Base-by-base conservation (phyloP, 64 coral and sea anemone genomes). In the Porites australiensis region DNA sequence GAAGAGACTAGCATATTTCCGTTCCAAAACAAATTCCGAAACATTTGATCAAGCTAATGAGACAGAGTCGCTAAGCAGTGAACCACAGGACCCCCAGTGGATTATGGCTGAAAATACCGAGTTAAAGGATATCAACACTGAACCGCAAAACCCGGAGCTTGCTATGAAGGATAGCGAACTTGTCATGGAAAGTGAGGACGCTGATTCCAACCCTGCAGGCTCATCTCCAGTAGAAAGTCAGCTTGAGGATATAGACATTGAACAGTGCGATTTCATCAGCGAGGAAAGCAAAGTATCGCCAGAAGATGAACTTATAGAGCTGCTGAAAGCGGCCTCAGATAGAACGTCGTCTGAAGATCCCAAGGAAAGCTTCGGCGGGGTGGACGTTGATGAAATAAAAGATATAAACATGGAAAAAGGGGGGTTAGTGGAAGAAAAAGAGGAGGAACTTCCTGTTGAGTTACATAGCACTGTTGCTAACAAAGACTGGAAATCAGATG, bases 171-270 rank as follows among this genome's bases (percentile, higher is more conserved):
- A 83, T 18, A 75, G 21, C 49, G 59, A 68, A 20, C 20, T 7
- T 67, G 74, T 5, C 43, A 18, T 37, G 46, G 73, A 87, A n/a
- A 50, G 72, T 5, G 82, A 58, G 61, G 16, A 48, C 43, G 43
- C 69, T 37, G 16, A 61, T 21, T 68, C 46, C 5, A 16, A 51
- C 62, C 10, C 4, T 15, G 16, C 8, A 16, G 44, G 11, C 15
- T 48, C 82, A 18, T 91, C 92, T 21, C 65, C 88, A 3, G 73
- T 59, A 2, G 88, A 93, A 47, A 98, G 95, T 43, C 79, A 94
- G 45, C 70, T 98, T 13, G 90, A 90, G n/a, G 95, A 98, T 37
- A 98, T 98, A 64, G 92, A 94, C 78, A 94, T 98, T 79, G 92
- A 98, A 5, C 95, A 98, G 66, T 82, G 82, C 9, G 95, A 98